Conservation (phyloP, 2,888 invertebrate genomes). For the Dinocampus coccinellae region DNA sequence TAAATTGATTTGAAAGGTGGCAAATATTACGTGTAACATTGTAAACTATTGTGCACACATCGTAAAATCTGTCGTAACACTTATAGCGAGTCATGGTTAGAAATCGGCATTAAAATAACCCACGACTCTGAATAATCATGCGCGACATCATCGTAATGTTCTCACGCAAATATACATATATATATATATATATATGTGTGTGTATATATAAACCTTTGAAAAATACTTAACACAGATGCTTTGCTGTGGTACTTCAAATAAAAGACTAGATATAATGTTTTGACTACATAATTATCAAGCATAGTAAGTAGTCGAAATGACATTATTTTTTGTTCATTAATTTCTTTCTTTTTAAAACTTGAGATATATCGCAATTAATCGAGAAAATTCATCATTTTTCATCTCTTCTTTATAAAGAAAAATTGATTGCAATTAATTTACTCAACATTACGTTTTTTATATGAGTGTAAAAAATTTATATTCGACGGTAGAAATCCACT, state of each 20-base stretch:
- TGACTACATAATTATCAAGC: neutral
- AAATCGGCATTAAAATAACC: neutral
- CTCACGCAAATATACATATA: too few relatives aligned
- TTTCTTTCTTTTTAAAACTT: neutral
- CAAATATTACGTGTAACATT: constrained; percentile 3
- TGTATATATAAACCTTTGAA: neutral
- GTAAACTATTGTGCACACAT: constrained; percentile 1
- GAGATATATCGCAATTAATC: neutral
- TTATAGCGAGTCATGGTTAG: neutral
- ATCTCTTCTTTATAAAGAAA: neutral
- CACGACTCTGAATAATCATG: neutral
- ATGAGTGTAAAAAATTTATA: constrained; percentile 57
- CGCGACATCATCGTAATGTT: neutral
- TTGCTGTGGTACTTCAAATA: neutral
- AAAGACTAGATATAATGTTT: neutral
- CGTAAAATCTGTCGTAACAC: constrained; percentile 15
- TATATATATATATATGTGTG: neutral
- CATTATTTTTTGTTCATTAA: too few relatives aligned
- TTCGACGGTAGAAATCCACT: constrained; percentile 66
- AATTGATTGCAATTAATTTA: neutral
- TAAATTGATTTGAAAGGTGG: neutral
- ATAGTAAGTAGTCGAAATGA: neutral
- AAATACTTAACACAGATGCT: neutral
- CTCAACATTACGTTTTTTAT: constrained; percentile 60
- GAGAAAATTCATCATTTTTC: neutral